Evolutionary conservation across 2,797 vertebrate species (phyloP).

Genomic region (Pelobates cultripes): DNA sequence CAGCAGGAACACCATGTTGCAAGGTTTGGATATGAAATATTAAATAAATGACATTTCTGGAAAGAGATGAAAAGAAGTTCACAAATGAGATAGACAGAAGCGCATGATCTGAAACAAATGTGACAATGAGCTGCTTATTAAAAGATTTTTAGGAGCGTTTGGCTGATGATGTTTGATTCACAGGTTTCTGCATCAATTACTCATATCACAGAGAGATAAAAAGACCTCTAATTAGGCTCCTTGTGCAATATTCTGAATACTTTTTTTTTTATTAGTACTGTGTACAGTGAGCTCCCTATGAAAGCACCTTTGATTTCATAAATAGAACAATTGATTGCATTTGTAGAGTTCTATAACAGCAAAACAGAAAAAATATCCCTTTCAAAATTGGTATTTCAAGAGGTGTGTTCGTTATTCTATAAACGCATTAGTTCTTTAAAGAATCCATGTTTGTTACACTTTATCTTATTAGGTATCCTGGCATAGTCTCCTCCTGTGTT

Average conservation of each 20-base stretch:
- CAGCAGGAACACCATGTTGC: constrained; percentile 55
- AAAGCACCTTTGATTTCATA: constrained; percentile 63
- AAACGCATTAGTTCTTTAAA: no score
- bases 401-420: no score
- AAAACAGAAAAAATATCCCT: not conserved
- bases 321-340: constrained; percentile 14
- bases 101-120: constrained; percentile 64
- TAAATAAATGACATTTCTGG: constrained; percentile 56
- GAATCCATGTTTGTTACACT: no score
- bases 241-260: constrained; percentile 61
- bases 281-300: constrained; percentile 54
- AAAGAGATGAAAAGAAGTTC: constrained; percentile 58
- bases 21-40: constrained; percentile 66
- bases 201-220: constrained; percentile 65
- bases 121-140: constrained; percentile 62
- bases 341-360: not conserved
- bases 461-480: no score
- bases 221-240: constrained; percentile 65
- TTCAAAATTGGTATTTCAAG: not conserved
- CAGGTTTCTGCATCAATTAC: constrained; percentile 65
- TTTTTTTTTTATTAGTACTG: constrained; percentile 63
- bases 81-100: constrained; percentile 56
- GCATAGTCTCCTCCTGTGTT: no score
- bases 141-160: constrained; percentile 60
- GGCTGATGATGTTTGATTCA: constrained; percentile 59